These are phyloP conservation scores for Formica exsecta DNA, from an alignment of 1,140 invertebrate species.

Conservation along the genomic window DNA sequence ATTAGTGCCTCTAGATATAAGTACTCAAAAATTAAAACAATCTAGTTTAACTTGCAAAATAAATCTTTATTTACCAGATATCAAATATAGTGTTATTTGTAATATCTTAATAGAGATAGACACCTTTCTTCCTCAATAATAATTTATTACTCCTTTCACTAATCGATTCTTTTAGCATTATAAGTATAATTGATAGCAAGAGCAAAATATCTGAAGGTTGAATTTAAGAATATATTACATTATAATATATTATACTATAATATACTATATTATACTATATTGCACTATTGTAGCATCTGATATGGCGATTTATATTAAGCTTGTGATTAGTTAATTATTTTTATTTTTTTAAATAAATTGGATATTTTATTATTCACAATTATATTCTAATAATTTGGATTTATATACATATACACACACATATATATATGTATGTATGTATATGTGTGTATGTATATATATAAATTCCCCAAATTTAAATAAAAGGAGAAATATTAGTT, in stretches of 20 bases:
- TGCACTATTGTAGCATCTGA: too few relatives aligned
- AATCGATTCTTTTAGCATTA: background rate
- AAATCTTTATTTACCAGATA: constrained; percentile 75
- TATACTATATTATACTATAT: too few relatives aligned
- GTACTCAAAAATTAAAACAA: constrained; percentile 72
- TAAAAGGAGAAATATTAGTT: background rate
- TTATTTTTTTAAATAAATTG: background rate
- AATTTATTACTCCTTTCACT: background rate
- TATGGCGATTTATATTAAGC: too few relatives aligned
- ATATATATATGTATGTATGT: too few relatives aligned
- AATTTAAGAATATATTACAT: too few relatives aligned
- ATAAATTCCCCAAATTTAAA: background rate
- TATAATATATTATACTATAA: too few relatives aligned
- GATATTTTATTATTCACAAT: background rate
- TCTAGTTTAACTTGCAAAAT: constrained; percentile 74
- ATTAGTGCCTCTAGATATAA: constrained; percentile 83
- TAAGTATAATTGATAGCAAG: too few relatives aligned
- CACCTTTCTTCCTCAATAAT: background rate
- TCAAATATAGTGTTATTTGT: constrained; percentile 15
- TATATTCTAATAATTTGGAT: background rate
- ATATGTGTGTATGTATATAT: too few relatives aligned
- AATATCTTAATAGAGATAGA: constrained; percentile 64
- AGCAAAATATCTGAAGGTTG: too few relatives aligned
- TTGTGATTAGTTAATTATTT: too few relatives aligned
- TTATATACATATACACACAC: too few relatives aligned